Evolutionary conservation across 2,113 vertebrate genomes (phyloP), one percentile per base, ranked within the genome.

Genomic region (Paedocypris sp.): DNA sequence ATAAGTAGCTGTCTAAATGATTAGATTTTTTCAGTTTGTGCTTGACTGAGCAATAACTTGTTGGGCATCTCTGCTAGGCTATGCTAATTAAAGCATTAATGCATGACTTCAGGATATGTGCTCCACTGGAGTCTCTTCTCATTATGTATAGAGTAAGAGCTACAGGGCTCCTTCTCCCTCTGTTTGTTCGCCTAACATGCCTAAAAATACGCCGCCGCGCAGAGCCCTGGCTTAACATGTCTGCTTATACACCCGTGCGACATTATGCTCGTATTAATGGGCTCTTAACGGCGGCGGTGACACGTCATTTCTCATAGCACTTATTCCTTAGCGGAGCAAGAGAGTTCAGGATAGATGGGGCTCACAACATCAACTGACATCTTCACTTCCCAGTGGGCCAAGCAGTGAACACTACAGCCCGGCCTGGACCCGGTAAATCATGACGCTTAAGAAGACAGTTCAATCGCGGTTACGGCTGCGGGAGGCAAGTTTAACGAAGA

Each of bases 401-500:
- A 76, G 29, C 36, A 38, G 26, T 64, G 60, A 48, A 57, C 48
- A 62, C 51, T 49, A 20, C 63, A n/a, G 54, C 59, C 62, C 50
- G 50, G 53, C 56, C 43, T 46, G 49, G 31, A 48, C 48, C 32
- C 16, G 9, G 19, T 18, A 16, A 25, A 35, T 26, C 45, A 66
- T 31, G 67, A 47, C 51, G 64, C 50, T 72, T 74, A 78, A 72
- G 59, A 67, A 73, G 76, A 73, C 60, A 70, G 76, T 77, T 77
- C 64, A 74, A 75, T 66, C 71, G 41, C 19, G 31, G 16, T 20
- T 38, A 38, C 22, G 56, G 13, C 18, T 31, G n/a, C n/a, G n/a
- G n/a, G n/a, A n/a, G n/a, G n/a, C n/a, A n/a, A n/a, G n/a, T n/a
- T n/a, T n/a, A n/a, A n/a, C n/a, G n/a, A n/a, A n/a, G n/a, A n/a